A percentile compares a stretch with the other conserved stretches of the same genome.
Evolutionary conservation across 2,888 invertebrate species (phyloP).

Genomic region (Drosophila siamana): DNA sequence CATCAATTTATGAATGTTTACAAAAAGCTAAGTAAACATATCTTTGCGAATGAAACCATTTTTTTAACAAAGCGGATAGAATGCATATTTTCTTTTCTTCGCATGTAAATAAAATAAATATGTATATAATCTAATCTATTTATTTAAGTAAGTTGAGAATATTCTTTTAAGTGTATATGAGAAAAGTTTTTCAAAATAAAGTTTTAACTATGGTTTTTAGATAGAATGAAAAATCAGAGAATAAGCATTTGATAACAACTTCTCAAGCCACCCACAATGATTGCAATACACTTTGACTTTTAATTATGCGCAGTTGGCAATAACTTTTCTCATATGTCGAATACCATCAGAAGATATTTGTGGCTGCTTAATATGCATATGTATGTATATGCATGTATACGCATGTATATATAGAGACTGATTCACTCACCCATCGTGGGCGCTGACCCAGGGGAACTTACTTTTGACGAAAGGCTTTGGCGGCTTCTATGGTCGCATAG

Average conservation of each 20-base stretch:
- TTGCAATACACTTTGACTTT: conserved; percentile 42
- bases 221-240: no score
- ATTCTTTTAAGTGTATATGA: no score
- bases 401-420: background rate
- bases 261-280: background rate
- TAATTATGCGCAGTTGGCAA: conserved; percentile 47
- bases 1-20: background rate
- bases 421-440: background rate
- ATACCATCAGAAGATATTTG: conserved; percentile 29
- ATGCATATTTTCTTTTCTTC: no score
- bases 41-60: no score
- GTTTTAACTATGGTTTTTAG: no score
- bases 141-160: no score
- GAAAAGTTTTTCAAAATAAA: no score
- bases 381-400: no score
- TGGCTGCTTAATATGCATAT: background rate
- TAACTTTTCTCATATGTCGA: conserved; percentile 58
- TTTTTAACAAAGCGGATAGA: no score
- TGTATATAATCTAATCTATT: no score
- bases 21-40: no score
- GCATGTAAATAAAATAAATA: no score
- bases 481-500: conserved; percentile 84
- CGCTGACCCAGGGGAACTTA: conserved; percentile 65
- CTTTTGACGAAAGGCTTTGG: conserved; percentile 85
- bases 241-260: background rate